phyloP scores from a whole-genome alignment of 2,113 vertebrate genomes.

The Prinia subflava region DNA sequence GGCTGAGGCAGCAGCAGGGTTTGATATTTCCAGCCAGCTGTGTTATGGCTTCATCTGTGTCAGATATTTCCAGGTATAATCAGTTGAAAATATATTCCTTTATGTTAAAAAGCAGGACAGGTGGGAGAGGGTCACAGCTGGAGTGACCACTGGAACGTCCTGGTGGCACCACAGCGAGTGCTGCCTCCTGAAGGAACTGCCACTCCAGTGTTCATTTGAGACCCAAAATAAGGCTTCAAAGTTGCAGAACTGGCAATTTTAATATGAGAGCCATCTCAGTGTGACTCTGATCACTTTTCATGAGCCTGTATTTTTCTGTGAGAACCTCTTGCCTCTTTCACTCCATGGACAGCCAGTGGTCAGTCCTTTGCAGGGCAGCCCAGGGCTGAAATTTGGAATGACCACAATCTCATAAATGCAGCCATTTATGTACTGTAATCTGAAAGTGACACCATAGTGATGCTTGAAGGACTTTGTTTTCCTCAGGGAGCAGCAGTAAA shows the following conservation, averaged over 20 bases:
- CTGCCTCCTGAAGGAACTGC: neutral
- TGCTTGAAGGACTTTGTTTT: neutral
- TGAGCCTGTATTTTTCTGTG: neutral
- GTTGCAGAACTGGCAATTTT: neutral
- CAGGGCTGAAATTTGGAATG: neutral
- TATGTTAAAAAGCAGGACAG: neutral
- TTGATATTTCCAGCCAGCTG: neutral
- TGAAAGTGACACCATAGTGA: neutral
- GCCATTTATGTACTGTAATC: neutral
- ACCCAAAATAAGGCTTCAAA: neutral
- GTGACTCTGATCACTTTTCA: neutral
- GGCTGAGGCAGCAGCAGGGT: neutral
- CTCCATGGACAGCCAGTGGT: neutral
- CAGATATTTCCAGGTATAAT: neutral
- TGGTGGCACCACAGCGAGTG: neutral
- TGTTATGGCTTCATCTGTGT: neutral
- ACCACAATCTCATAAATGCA: neutral
- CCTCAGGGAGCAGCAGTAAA: neutral
- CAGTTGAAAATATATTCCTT: neutral
- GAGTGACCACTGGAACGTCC: neutral
- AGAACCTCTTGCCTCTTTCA: neutral
- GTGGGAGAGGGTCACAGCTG: neutral
- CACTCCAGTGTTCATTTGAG: neutral
- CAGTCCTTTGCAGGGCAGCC: neutral
- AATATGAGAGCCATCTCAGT: neutral